Conservation (phyloP, 2,888 invertebrate species). For the Clivina fossor region DNA sequence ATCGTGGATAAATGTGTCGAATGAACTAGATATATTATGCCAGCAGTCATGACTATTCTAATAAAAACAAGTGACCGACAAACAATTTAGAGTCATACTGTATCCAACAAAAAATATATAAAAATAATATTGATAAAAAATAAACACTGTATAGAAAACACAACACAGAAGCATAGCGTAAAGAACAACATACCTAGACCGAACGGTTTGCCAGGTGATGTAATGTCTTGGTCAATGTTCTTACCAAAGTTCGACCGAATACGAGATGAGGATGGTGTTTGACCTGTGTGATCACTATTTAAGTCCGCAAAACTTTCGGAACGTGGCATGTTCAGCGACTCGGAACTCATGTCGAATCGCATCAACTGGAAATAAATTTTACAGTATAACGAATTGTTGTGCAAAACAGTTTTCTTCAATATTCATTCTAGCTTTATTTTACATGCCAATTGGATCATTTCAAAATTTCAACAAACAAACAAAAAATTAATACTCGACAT, state of each 20-base stretch:
- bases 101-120: slow-evolving; percentile 24
- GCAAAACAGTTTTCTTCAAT: too few relatives aligned
- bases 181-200: slow-evolving; percentile 71
- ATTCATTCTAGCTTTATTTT: too few relatives aligned
- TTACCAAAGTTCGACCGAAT: slow-evolving; percentile 46
- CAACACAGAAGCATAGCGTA: slow-evolving; percentile 20
- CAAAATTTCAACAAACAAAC: neutral
- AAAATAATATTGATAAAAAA: slow-evolving; percentile 27
- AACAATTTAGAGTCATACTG: slow-evolving; percentile 17
- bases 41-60: slow-evolving; percentile 27
- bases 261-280: slow-evolving; percentile 48
- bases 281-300: slow-evolving; percentile 62
- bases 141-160: slow-evolving; percentile 22
- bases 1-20: too few relatives aligned
- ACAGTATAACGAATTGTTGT: too few relatives aligned
- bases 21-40: slow-evolving; percentile 24
- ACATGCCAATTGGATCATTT: too few relatives aligned
- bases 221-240: slow-evolving; percentile 55
- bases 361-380: slow-evolving; percentile 69
- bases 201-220: slow-evolving; percentile 73
- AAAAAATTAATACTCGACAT: too few relatives aligned
- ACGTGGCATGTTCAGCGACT: slow-evolving; percentile 74
- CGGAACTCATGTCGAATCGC: slow-evolving; percentile 79
- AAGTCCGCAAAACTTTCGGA: slow-evolving; percentile 85
- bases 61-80: slow-evolving; percentile 25